Base-by-base conservation (phyloP, 2,113 vertebrate species). In the Corythornis madagascariensis region DNA sequence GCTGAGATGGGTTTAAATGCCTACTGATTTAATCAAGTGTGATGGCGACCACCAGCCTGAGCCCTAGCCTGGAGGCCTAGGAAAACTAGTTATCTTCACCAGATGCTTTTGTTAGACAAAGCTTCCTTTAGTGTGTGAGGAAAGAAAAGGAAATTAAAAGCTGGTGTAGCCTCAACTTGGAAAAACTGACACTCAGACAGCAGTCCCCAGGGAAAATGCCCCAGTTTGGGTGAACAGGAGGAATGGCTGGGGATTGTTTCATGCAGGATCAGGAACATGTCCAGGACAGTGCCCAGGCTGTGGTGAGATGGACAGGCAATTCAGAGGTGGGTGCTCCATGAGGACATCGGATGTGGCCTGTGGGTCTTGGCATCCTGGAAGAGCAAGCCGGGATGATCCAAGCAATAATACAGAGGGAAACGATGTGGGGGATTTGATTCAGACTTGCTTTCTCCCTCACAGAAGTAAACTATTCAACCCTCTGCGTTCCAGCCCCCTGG, bases 391-490 rank as follows among this genome's bases (percentile, higher is more conserved):
- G 87, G 38, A 11, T 12, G 42, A 79, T 91, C 29, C 28, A 1
- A 57, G 55, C 57, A 75, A 61, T 8, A 83, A 10, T 61, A 64
- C 47, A 12, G 31, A 70, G 82, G 42, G 55, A 69, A 89, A 55
- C 2, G 1, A 42, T 45, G n/a, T 0, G 2, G 60, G 55, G 60
- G 80, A 80, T 92, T 88, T 59, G 42, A 74, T 74, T 89, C 82
- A 91, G 82, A 55, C 59, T 50, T 33, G 33, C 64, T 59, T 70
- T 92, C 71, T 91, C 31, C 72, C 85, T 94, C 0, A 0, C 50
- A 85, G 64, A 86, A 74, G 29, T 95, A 95, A 95, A 96, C 94
- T 95, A 47, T 91, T 95, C 94, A 95, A 95, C 93, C 79, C 79
- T 52, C 22, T 52, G 52, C 11, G 3, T 90, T 83, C 55, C 93